phyloP scores from a whole-genome alignment of 2,888 invertebrate genomes.

The Sinhomidia bicolor region DNA sequence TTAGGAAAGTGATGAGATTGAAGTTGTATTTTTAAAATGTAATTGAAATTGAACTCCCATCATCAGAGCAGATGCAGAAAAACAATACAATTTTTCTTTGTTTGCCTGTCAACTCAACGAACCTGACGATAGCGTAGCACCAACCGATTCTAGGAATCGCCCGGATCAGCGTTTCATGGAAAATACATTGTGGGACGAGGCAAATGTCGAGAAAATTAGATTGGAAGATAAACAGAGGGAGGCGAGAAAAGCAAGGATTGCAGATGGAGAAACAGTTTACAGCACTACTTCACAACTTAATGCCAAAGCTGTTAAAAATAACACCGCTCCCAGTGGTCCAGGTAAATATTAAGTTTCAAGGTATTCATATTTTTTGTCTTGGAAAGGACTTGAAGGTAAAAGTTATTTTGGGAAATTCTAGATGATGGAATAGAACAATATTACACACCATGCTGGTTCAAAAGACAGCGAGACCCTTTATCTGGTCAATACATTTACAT shows the following conservation, averaged over 20 bases:
- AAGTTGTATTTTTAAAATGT: no score
- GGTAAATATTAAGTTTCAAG: neutral
- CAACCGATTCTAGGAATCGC: conserved; percentile 95
- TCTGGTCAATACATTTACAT: conserved; percentile 88
- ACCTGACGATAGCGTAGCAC: conserved; percentile 94
- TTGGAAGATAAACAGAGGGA: conserved; percentile 98
- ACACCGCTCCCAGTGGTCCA: neutral
- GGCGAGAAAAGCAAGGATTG: conserved; percentile 84
- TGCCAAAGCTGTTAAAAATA: neutral
- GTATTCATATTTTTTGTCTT: neutral
- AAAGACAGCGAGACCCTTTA: conserved; percentile 87
- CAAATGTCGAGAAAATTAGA: conserved; percentile 91
- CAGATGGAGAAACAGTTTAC: conserved; percentile 8
- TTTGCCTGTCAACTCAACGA: conserved; percentile 99
- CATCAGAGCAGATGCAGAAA: conserved; percentile 85
- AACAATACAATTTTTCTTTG: conserved; percentile 96
- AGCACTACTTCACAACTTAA: conserved; percentile 32
- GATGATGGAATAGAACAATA: conserved; percentile 67
- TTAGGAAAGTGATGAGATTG: no score
- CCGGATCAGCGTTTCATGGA: conserved; percentile 99
- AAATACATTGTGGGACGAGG: conserved; percentile 94
- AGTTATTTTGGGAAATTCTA: neutral
- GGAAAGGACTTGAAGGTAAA: no score
- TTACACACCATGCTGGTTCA: conserved; percentile 92
- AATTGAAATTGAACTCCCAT: neutral